These are phyloP conservation scores for Anagyrus pseudococci DNA, from an alignment of 2,888 invertebrate genomes.

Conservation along the genomic window DNA sequence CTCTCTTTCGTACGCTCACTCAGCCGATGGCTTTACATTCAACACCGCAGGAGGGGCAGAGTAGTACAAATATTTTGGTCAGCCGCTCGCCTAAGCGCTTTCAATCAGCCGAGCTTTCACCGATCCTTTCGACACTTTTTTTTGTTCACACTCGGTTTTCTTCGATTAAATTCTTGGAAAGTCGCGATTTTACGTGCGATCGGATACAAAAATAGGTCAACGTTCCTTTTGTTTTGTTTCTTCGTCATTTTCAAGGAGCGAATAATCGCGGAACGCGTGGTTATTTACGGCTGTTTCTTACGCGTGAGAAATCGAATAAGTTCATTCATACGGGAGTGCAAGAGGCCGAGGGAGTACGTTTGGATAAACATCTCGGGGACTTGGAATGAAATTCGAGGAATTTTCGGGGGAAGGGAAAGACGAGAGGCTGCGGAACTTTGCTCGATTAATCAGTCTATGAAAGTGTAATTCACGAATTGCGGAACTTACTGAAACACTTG, in stretches of 20 bases:
- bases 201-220: not conserved
- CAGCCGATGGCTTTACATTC: slow-evolving; percentile 3
- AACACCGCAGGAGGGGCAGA: too few species aligned
- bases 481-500: too few species aligned
- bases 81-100: slow-evolving; percentile 20
- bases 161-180: slow-evolving; percentile 24
- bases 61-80: slow-evolving; percentile 29
- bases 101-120: too few species aligned
- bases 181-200: slow-evolving; percentile 2
- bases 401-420: not conserved
- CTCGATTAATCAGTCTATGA: too few species aligned
- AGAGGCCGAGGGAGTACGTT: not conserved
- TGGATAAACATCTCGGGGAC: slow-evolving; percentile 5
- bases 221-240: not conserved
- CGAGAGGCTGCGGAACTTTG: not conserved
- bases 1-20: slow-evolving; percentile 6
- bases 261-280: slow-evolving; percentile 9
- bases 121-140: slow-evolving; percentile 25
- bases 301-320: slow-evolving; percentile 19
- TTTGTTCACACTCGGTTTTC: not conserved
- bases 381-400: slow-evolving; percentile 4
- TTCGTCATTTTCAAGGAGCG: slow-evolving; percentile 2
- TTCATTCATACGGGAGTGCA: slow-evolving; percentile 16
- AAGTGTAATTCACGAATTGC: too few species aligned
- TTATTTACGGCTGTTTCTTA: slow-evolving; percentile 20